Evolutionary conservation across 2,888 invertebrate genomes (phyloP).

Genomic region (Athrips mouffetella): DNA sequence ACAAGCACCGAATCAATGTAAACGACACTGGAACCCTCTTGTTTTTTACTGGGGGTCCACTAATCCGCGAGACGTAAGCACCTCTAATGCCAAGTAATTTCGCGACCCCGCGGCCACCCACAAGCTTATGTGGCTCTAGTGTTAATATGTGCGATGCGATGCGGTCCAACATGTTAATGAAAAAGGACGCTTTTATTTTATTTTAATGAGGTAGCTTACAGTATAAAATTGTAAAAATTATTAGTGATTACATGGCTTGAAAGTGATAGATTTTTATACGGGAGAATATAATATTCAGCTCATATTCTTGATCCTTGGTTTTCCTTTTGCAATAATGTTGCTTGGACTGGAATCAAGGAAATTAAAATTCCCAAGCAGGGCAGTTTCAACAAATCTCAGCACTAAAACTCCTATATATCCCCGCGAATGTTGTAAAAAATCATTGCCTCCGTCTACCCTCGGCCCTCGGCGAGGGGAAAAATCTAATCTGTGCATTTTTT

Average conservation of each 20-base stretch:
- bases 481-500: conserved; percentile 80
- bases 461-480: conserved; percentile 73
- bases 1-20: conserved; percentile 32
- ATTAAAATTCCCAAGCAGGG: conserved; percentile 75
- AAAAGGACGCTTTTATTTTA: neutral
- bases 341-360: conserved; percentile 58
- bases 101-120: conserved; percentile 55
- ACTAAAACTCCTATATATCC: conserved; percentile 76
- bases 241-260: neutral
- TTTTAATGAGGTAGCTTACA: neutral
- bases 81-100: conserved; percentile 73
- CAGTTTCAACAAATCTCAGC: conserved; percentile 73
- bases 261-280: neutral
- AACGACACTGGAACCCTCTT: conserved; percentile 58
- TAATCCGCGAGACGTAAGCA: conserved; percentile 58
- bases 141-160: conserved; percentile 8
- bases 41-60: conserved; percentile 71
- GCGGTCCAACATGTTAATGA: conserved; percentile 8
- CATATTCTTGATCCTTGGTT: neutral
- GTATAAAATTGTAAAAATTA: neutral
- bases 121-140: conserved; percentile 49
- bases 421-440: conserved; percentile 75
- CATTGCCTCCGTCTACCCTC: conserved; percentile 75
- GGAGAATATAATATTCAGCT: neutral
- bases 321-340: conserved; percentile 14